These are phyloP conservation scores for Caenorhabditis virilis DNA, from an alignment of 2,888 invertebrate genomes.

Conservation along the genomic window DNA sequence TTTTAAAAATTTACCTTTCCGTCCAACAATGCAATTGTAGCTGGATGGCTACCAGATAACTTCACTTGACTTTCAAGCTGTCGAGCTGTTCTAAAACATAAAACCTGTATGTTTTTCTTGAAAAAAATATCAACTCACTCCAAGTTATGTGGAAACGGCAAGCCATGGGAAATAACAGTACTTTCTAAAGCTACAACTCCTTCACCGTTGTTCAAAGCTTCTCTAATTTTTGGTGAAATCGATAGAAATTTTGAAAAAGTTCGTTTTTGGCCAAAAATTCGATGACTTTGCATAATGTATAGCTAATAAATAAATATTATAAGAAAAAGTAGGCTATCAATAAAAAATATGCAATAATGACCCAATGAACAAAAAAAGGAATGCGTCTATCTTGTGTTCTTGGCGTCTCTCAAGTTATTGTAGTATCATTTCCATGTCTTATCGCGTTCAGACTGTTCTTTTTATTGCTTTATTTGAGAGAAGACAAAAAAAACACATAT, in stretches of 20 bases:
- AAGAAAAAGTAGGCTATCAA: conserved; percentile 10
- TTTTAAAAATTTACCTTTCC: conserved; percentile 73
- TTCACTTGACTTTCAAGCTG: conserved; percentile 80
- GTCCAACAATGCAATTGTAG: conserved; percentile 86
- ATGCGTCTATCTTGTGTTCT: neutral
- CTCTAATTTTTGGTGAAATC: conserved; percentile 38
- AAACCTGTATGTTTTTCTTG: neutral
- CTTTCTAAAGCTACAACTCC: conserved; percentile 89
- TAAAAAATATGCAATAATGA: neutral
- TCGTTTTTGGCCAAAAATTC: conserved; percentile 14
- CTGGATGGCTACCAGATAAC: conserved; percentile 79
- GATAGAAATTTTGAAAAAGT: conserved; percentile 35
- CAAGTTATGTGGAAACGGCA: conserved; percentile 90
- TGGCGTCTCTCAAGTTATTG: neutral
- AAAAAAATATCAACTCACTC: conserved; percentile 69
- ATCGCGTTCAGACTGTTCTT: too few species aligned
- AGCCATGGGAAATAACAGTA: conserved; percentile 96
- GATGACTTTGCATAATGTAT: too few species aligned
- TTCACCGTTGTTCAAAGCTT: conserved; percentile 43
- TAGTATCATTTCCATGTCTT: neutral
- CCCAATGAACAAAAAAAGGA: neutral
- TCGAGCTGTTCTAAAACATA: conserved; percentile 76
- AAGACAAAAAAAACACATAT: neutral
- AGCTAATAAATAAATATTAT: too few species aligned
- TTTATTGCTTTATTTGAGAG: too few species aligned